Evolutionary conservation across 2,113 vertebrate genomes (phyloP).

Genomic region (Urocynchramus pylzowi): DNA sequence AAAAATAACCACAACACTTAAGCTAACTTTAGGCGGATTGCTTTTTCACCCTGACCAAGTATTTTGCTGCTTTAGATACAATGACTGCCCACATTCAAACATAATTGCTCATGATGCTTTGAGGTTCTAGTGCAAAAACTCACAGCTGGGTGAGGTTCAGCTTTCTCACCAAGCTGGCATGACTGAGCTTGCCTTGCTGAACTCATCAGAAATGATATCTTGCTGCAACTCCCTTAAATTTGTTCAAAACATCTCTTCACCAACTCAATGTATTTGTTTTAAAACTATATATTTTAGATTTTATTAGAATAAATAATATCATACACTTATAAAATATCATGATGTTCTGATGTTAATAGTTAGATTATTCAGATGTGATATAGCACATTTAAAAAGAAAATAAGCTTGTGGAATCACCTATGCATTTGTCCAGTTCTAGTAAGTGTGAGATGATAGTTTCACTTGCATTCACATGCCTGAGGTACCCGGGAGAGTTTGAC

Average conservation of each 20-base stretch:
- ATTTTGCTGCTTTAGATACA: constrained; percentile 9
- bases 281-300: background rate
- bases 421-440: background rate
- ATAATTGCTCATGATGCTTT: constrained; percentile 21
- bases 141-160: constrained; percentile 50
- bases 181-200: constrained; percentile 53
- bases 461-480: background rate
- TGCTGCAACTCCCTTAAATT: background rate
- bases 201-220: constrained; percentile 26
- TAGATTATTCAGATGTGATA: background rate
- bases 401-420: background rate
- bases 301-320: background rate
- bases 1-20: background rate
- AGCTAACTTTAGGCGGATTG: background rate
- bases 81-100: constrained; percentile 20
- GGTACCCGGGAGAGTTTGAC: fast-evolving
- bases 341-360: background rate
- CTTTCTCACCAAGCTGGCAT: constrained; percentile 46
- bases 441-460: background rate
- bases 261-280: background rate
- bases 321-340: background rate
- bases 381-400: background rate
- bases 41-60: background rate
- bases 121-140: constrained; percentile 42
- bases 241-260: background rate